Base-by-base conservation (phyloP, 2,113 vertebrate genomes). In the Plecturocebus donacophilus region DNA sequence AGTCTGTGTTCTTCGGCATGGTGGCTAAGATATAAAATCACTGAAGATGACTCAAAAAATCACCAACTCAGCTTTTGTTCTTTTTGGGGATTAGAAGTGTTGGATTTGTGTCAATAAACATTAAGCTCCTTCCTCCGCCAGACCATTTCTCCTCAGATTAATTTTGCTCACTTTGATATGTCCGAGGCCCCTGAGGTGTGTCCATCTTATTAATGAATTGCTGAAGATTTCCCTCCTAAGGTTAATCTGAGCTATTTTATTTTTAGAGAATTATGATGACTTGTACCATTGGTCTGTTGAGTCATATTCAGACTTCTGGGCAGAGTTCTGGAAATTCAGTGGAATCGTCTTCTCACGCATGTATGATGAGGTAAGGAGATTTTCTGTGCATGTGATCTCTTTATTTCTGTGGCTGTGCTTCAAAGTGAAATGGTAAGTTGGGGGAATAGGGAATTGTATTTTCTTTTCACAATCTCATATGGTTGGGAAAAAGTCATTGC, bases 201-300 rank as follows among this genome's bases (percentile, higher is more conserved):
- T 21, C 68, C 42, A 0, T 30, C 30, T 52, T 58, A 3, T 30
- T 40, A 20, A 9, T 8, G 20, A 40, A 6, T 49, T 16, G 38
- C 40, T 5, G 3, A 42, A 42, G 30, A n/a, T 40, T 66, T 38
- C 27, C 35, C 30, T 71, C 5, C 6, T 6, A 12, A 86, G 61
- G 11, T 11, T 23, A 4, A 6, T 17, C 38, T 32, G 23, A 47
- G 32, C n/a, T 12, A 2, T 77, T 87, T 97, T 88, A 0, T 16
- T 98, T 98, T 11, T 95, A 99, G 99, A 97, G 19, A 99, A 99
- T 98, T 99, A 99, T 52, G 94, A 98, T 35, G 99, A 99, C 49
- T 97, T 99, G 3, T 99, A 99, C 98, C 99, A 99, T 94, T 99
- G 99, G 99, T 99, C 99, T 0, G 99, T 99, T 96, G 99, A 99